Conservation (phyloP, 2,113 vertebrate species). For the Chaenogobius annularis region DNA sequence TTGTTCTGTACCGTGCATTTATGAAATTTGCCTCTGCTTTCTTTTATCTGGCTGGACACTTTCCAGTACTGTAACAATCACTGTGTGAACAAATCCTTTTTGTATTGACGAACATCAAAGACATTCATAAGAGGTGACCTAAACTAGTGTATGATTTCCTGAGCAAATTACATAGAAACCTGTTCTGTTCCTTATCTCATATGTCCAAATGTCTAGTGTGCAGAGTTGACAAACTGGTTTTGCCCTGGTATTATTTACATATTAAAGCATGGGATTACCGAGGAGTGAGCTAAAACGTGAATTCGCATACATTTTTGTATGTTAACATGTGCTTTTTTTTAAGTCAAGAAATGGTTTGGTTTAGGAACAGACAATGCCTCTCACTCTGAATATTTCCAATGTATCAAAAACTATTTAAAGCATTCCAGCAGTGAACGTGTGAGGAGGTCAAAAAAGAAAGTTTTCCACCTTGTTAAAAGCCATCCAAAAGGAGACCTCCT, state of each 20-base stretch:
- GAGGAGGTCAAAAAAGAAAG: conserved; percentile 38
- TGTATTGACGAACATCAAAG: conserved; percentile 8
- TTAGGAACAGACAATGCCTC: neutral
- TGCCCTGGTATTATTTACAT: neutral
- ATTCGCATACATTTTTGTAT: neutral
- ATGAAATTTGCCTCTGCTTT: no score
- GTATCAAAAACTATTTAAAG: conserved; percentile 26
- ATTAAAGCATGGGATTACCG: neutral
- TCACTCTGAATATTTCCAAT: conserved; percentile 19
- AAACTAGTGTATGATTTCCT: neutral
- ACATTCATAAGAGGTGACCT: neutral
- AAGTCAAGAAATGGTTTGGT: conserved; percentile 1
- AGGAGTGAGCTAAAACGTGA: neutral
- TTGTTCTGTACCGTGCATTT: neutral
- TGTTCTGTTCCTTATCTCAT: conserved; percentile 22
- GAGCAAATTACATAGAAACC: conserved; percentile 12
- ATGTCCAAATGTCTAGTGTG: conserved; percentile 2
- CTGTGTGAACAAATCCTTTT: neutral
- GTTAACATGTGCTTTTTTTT: neutral
- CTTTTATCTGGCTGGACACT: neutral
- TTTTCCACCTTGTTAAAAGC: conserved; percentile 45
- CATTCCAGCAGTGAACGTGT: conserved; percentile 20
- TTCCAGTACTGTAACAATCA: neutral
- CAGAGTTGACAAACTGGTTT: conserved; percentile 1
- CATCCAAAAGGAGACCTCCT: conserved; percentile 25